Base-by-base conservation (phyloP, 2,113 vertebrate species). In the Alethe castanea region DNA sequence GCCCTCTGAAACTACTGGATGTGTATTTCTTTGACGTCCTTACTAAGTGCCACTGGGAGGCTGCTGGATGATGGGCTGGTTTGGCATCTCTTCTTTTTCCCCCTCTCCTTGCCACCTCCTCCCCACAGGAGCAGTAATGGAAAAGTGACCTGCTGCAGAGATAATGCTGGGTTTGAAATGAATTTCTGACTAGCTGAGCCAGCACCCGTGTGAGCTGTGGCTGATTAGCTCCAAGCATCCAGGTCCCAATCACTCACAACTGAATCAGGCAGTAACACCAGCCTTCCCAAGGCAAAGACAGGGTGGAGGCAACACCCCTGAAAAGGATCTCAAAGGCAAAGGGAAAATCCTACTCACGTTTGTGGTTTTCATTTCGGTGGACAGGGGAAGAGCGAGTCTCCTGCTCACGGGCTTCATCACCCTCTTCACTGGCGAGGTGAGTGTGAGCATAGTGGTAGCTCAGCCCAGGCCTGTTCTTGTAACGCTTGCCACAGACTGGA, bases 401-500 rank as follows among this genome's bases (percentile, higher is more conserved):
- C 36, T 99, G 97, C 92, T 98, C 99, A 2, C 98, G 98, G 87
- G 98, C 98, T 86, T 99, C 98, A 10, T 98, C 98, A 33, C 98
- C 98, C 90, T 98, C 98, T 96, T 99, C 99, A 1, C 99, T 99
- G 81, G 98, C 98, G 12, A 99, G 98, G 91, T 99, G 99, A 88
- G 99, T 99, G 97, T 99, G 98, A 91, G 98, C 98, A 35, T 99
- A 99, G 97, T 99, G 99, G 97, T 99, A 99, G 97, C 99, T 99
- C 89, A 99, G 98, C 53, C 99, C 99, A 23, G 99, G 98, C 59
- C 99, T 98, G 98, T 99, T 99, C 97, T 99, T 99, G 97, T 99
- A 99, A 94, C 99, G 99, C 97, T 99, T 99, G 89, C 99, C 98
- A 85, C 98, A 99, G 86, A 99, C 99, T 99, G 90, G 35, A 93